These are phyloP conservation scores for Pterostichus madidus DNA, from an alignment of 2,888 invertebrate species.

Conservation along the genomic window DNA sequence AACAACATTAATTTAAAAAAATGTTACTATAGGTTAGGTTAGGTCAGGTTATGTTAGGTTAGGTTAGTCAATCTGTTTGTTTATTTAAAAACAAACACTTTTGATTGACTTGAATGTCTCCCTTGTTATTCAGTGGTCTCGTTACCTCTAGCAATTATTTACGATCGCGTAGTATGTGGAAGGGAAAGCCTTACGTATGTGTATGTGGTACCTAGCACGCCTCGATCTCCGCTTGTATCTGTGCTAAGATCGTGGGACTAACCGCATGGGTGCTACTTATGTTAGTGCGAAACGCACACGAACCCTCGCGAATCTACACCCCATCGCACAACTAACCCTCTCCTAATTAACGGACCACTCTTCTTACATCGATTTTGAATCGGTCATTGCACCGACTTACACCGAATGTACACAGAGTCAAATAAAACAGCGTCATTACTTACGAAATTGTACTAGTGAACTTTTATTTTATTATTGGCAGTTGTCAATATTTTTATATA, in stretches of 20 bases:
- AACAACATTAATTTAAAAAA: too few species aligned
- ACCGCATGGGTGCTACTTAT: conserved; percentile 55
- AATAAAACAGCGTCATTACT: not conserved
- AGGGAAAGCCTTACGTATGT: conserved; percentile 7
- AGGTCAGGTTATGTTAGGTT: too few species aligned
- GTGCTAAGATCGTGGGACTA: conserved; percentile 50
- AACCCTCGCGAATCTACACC: conserved; percentile 31
- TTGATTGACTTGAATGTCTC: not conserved
- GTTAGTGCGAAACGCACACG: conserved; percentile 50
- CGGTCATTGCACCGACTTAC: conserved; percentile 51
- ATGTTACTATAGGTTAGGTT: too few species aligned
- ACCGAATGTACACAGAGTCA: not conserved
- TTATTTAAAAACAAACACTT: too few species aligned
- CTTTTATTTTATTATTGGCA: too few species aligned
- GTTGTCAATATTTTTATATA: too few species aligned
- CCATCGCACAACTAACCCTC: conserved; percentile 4
- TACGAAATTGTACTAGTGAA: not conserved
- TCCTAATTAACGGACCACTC: conserved; percentile 38
- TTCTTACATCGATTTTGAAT: conserved; percentile 57
- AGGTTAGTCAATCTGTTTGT: too few species aligned
- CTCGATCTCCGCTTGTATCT: conserved; percentile 33
- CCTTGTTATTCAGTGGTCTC: not conserved
- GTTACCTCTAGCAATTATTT: not conserved
- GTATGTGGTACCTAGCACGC: conserved; percentile 32
- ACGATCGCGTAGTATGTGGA: not conserved